These are phyloP conservation scores for Bathynomus jamesi DNA, from an alignment of 1,140 invertebrate species.

Conservation along the genomic window DNA sequence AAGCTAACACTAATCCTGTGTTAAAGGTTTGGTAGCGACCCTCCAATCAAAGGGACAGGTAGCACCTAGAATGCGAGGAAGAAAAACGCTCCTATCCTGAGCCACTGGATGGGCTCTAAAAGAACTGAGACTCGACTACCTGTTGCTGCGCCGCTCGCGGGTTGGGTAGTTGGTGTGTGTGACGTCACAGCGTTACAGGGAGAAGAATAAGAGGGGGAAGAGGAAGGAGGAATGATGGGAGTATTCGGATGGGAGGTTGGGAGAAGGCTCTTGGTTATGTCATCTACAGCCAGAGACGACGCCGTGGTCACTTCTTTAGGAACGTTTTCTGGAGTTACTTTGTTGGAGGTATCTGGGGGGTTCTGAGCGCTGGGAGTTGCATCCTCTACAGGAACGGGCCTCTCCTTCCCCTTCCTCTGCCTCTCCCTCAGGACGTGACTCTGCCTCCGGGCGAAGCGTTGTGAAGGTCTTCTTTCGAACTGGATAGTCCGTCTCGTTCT, in stretches of 20 bases:
- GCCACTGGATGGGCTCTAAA: no score
- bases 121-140: background rate
- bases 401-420: conserved; percentile 51
- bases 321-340: background rate
- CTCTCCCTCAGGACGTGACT: conserved; percentile 70
- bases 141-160: background rate
- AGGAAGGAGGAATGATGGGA: background rate
- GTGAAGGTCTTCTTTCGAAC: conserved; percentile 78
- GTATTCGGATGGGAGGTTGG: background rate
- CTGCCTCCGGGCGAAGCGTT: conserved; percentile 83
- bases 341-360: background rate
- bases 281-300: background rate
- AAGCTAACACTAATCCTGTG: no score
- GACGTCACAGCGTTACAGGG: background rate
- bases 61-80: no score
- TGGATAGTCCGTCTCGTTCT: conserved; percentile 42
- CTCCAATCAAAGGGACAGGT: no score
- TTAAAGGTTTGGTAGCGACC: no score
- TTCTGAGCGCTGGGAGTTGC: background rate
- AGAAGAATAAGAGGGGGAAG: background rate
- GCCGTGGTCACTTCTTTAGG: background rate
- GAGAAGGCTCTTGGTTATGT: background rate
- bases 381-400: background rate
- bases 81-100: no score
- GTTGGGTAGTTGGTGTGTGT: background rate